These are phyloP conservation scores for Macquaria australasica DNA, from an alignment of 2,113 vertebrate genomes.

Conservation along the genomic window DNA sequence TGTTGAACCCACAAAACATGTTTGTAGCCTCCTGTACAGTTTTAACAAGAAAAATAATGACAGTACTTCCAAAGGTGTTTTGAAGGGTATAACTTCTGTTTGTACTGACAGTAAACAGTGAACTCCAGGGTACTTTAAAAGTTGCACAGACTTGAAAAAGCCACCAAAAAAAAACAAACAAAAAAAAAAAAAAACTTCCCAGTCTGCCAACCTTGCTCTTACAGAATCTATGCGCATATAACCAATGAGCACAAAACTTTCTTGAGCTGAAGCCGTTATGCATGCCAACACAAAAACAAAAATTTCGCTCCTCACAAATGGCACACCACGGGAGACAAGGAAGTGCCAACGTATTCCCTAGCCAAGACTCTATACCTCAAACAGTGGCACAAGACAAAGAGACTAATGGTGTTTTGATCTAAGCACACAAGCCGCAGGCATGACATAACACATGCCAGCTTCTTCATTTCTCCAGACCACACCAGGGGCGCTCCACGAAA, in stretches of 20 bases:
- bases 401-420: conserved; percentile 82
- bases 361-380: conserved; percentile 72
- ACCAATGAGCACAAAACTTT: conserved; percentile 51
- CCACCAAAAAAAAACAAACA: conserved; percentile 2
- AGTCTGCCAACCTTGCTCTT: conserved; percentile 2
- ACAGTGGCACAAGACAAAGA: conserved; percentile 79
- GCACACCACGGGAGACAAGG: conserved; percentile 60
- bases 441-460: conserved; percentile 79
- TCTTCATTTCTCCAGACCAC: conserved; percentile 75
- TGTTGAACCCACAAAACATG: background rate
- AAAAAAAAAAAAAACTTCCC: conserved; percentile 11
- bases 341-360: conserved; percentile 66
- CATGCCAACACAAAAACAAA: conserved; percentile 5
- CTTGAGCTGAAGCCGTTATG: conserved; percentile 33
- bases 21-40: conserved; percentile 2
- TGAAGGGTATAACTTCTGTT: background rate
- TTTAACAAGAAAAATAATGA: conserved; percentile 4
- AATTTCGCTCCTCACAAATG: conserved; percentile 43
- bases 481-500: conserved; percentile 65
- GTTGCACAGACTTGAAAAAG: conserved; percentile 13
- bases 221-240: conserved; percentile 10
- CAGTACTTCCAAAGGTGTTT: conserved; percentile 27
- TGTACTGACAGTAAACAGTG: conserved; percentile 6
- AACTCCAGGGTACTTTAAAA: background rate
- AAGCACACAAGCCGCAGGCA: conserved; percentile 77